Evolutionary conservation across 2,797 vertebrate genomes (phyloP).

Genomic region (Huso huso): DNA sequence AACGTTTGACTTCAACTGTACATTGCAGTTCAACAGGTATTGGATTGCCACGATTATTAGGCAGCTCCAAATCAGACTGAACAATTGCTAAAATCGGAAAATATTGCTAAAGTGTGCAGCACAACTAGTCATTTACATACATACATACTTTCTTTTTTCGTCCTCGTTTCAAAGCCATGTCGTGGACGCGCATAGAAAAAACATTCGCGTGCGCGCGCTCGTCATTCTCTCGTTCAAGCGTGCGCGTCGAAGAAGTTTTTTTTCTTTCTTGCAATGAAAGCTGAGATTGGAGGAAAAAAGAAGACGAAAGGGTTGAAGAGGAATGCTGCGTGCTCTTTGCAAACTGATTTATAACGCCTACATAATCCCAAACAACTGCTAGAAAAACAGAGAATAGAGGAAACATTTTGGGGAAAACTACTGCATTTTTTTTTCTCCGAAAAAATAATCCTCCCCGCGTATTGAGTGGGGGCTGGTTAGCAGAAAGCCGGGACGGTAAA

Average conservation of each 20-base stretch:
- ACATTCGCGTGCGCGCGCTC: conserved; percentile 18
- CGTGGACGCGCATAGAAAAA: too few relatives aligned
- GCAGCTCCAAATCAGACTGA: too few relatives aligned
- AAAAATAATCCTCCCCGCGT: conserved; percentile 6
- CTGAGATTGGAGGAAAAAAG: conserved; percentile 43
- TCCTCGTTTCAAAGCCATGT: too few relatives aligned
- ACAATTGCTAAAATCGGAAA: too few relatives aligned
- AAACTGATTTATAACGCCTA: neutral
- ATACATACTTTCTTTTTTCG: too few relatives aligned
- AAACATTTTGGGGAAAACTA: neutral
- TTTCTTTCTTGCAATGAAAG: conserved; percentile 44
- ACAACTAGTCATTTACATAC: too few relatives aligned
- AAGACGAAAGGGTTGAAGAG: conserved; percentile 42
- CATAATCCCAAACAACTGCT: conserved; percentile 1
- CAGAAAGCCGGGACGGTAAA: conserved; percentile 23
- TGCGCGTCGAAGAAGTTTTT: conserved; percentile 1
- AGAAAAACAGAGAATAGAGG: neutral
- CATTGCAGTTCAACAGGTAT: too few relatives aligned
- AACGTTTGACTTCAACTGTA: too few relatives aligned
- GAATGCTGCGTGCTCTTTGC: conserved; percentile 24
- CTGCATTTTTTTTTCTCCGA: neutral
- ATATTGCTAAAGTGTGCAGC: too few relatives aligned
- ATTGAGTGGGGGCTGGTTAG: conserved; percentile 27
- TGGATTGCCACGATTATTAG: too few relatives aligned
- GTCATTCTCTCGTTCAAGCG: conserved; percentile 2